These are phyloP conservation scores for Ophion costatus DNA, from an alignment of 2,888 invertebrate genomes.

Conservation along the genomic window DNA sequence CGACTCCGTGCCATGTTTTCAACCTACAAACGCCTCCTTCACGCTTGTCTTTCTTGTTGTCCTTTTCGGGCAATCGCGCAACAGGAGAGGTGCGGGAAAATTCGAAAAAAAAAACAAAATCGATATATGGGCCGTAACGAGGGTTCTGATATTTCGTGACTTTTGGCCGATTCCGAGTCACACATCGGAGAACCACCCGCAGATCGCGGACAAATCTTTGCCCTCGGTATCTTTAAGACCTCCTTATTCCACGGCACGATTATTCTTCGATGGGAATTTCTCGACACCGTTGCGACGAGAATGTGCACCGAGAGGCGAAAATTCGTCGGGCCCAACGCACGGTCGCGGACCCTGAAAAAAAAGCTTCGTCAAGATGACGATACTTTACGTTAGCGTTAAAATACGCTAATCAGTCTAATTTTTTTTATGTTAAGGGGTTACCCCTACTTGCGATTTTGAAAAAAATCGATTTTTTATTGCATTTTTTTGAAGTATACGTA, in stretches of 20 bases:
- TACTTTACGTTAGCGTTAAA: too few species aligned
- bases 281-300: too few species aligned
- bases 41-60: background rate
- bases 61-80: background rate
- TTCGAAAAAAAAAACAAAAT: background rate
- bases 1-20: slow-evolving; percentile 28
- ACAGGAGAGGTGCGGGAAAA: background rate
- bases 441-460: too few species aligned
- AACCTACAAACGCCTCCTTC: background rate
- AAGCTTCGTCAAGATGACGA: too few species aligned
- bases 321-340: too few species aligned
- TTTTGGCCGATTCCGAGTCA: slow-evolving; percentile 4
- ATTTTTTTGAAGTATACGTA: too few species aligned
- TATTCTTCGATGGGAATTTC: too few species aligned
- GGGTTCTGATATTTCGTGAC: background rate
- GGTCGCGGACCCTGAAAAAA: too few species aligned
- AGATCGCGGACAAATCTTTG: background rate
- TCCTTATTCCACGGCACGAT: background rate
- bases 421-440: too few species aligned
- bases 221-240: background rate
- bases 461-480: too few species aligned
- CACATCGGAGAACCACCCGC: background rate
- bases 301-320: too few species aligned
- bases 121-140: background rate
- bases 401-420: too few species aligned